These are phyloP conservation scores for Bolinopsis microptera DNA, from an alignment of 37 sponge, comb jelly and placozoan genomes.

Conservation along the genomic window DNA sequence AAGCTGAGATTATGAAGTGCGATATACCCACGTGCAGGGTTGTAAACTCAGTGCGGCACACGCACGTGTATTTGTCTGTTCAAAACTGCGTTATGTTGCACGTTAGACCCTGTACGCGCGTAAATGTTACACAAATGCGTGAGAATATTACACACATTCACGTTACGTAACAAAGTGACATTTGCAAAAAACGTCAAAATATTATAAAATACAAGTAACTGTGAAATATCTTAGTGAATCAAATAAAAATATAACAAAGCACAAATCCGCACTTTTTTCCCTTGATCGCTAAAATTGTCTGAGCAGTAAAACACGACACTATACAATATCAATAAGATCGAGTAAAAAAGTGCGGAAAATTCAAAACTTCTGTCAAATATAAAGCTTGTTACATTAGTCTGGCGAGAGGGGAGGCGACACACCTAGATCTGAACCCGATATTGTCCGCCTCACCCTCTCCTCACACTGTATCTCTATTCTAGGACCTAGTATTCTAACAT, in stretches of 20 bases:
- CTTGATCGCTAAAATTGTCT: not conserved
- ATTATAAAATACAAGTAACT: slow-evolving; percentile 25
- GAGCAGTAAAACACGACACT: not conserved
- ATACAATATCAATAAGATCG: not conserved
- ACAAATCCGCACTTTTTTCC: not conserved
- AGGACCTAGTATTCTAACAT: not conserved
- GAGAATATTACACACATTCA: not conserved
- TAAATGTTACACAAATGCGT: not conserved
- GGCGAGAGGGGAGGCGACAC: not conserved
- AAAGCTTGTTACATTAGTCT: not conserved
- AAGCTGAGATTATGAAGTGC: too few species aligned
- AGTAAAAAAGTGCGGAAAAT: not conserved
- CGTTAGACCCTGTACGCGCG: not conserved
- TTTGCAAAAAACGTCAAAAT: slow-evolving; percentile 50
- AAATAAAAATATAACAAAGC: slow-evolving; percentile 53
- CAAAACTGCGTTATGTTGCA: too few species aligned
- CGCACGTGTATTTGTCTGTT: too few species aligned
- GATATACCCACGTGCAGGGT: too few species aligned
- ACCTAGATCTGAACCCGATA: not conserved
- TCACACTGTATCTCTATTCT: not conserved
- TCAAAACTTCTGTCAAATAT: not conserved
- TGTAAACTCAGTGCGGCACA: too few species aligned
- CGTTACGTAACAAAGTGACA: not conserved
- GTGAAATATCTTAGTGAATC: slow-evolving; percentile 63
- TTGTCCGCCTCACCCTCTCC: not conserved